A percentile compares a stretch with the other conserved stretches of the same genome.
Evolutionary conservation across 92 coral and sea anemone genomes (phyloP).

Genomic region (Zoanthus gigantus): DNA sequence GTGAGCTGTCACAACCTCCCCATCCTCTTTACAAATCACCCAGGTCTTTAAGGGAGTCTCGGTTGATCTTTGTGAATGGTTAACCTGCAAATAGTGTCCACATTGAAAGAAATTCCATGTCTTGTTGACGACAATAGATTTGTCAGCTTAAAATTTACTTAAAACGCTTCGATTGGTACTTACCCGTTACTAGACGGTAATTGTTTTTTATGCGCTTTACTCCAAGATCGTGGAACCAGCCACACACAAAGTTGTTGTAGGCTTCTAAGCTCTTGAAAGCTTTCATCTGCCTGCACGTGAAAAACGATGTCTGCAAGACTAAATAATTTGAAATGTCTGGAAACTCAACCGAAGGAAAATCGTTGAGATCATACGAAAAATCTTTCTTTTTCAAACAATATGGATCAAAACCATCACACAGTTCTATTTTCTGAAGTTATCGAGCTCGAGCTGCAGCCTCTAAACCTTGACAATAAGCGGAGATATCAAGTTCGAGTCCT

Average conservation of each 20-base stretch:
- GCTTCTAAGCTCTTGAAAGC: slow-evolving; percentile 55
- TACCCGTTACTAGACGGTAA: slow-evolving; percentile 20
- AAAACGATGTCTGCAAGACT: slow-evolving; percentile 10
- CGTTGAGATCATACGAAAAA: slow-evolving; percentile 8
- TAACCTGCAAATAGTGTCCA: slow-evolving; percentile 16
- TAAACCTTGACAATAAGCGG: slow-evolving; percentile 1
- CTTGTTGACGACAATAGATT: slow-evolving; percentile 8
- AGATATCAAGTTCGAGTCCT: neutral
- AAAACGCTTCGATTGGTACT: slow-evolving; percentile 16
- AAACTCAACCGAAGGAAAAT: slow-evolving; percentile 4
- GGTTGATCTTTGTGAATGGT: slow-evolving; percentile 19
- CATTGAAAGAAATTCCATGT: slow-evolving; percentile 9
- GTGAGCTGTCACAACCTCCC: slow-evolving; percentile 21
- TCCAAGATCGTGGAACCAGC: slow-evolving; percentile 56
- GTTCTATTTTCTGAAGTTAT: neutral
- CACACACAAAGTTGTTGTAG: slow-evolving; percentile 33
- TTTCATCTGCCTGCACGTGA: slow-evolving; percentile 5
- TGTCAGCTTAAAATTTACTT: slow-evolving; percentile 17
- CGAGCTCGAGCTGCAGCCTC: slow-evolving; percentile 22
- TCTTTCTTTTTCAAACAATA: slow-evolving; percentile 10
- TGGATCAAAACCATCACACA: slow-evolving; percentile 7
- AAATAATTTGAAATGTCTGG: slow-evolving; percentile 13
- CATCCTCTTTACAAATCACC: slow-evolving; percentile 11
- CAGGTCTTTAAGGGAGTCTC: slow-evolving; percentile 19
- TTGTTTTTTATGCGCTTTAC: slow-evolving; percentile 41